Conservation (phyloP, 2,888 invertebrate genomes). For the Salpingus planirostris region DNA sequence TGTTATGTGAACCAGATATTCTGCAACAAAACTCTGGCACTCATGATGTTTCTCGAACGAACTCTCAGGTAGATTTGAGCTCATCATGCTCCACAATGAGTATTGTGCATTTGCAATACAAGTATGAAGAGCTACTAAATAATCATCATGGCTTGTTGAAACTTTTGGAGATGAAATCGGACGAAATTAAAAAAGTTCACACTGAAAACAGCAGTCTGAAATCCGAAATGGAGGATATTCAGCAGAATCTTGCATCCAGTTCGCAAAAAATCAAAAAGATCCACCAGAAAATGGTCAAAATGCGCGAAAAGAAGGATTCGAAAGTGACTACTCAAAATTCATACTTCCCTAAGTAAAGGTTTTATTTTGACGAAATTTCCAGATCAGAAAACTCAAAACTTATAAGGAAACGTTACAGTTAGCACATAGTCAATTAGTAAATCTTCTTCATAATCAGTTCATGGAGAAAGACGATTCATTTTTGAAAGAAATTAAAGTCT, state of each 20-base stretch:
- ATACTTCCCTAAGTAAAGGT: no score
- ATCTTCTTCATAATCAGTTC: constrained; percentile 29
- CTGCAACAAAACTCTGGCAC: constrained; percentile 23
- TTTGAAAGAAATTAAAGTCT: constrained; percentile 20
- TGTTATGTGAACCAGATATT: no score
- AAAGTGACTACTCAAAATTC: no score
- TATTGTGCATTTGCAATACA: constrained; percentile 48
- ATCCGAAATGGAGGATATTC: constrained; percentile 23
- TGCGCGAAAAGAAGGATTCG: constrained; percentile 27
- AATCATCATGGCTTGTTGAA: constrained; percentile 33
- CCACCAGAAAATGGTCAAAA: constrained; percentile 20
- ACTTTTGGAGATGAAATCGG: constrained; percentile 28
- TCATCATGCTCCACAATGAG: constrained; percentile 48
- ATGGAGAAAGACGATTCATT: constrained; percentile 31
- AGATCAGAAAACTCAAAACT: constrained; percentile 26
- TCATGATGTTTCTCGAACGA: constrained; percentile 15
- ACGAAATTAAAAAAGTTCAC: constrained; percentile 29
- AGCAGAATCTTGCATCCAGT: constrained; percentile 15
- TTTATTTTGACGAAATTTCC: no score
- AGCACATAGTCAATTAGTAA: constrained; percentile 32
- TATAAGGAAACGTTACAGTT: constrained; percentile 31
- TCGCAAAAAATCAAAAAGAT: constrained; percentile 5
- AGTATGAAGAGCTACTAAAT: constrained; percentile 39
- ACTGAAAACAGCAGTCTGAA: constrained; percentile 27
- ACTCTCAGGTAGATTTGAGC: constrained; percentile 31